phyloP scores from a whole-genome alignment of 1,140 invertebrate species.

The Pogonomyrmex barbatus region DNA sequence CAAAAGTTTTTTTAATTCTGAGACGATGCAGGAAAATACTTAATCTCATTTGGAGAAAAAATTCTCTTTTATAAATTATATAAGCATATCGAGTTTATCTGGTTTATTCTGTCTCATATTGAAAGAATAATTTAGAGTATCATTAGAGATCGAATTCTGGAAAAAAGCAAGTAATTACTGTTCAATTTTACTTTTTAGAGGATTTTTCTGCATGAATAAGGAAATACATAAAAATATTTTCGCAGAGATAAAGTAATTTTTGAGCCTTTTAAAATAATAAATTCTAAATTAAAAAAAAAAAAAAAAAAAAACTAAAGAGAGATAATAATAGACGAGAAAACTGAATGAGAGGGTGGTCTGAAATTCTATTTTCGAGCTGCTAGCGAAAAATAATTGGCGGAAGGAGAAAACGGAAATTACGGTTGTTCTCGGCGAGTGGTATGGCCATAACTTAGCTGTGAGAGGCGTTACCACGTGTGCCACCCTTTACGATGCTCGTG shows the following conservation, averaged over 20 bases:
- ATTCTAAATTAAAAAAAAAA: background rate
- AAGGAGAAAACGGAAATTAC: background rate
- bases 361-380: constrained; percentile 21
- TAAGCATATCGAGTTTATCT: background rate
- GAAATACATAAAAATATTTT: background rate
- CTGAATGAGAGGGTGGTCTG: background rate
- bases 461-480: constrained; percentile 11
- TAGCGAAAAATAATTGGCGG: constrained; percentile 47
- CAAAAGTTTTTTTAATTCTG: too few species aligned
- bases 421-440: constrained; percentile 13
- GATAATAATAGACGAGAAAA: background rate
- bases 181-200: background rate
- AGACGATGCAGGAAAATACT: too few species aligned
- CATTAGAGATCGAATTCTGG: background rate
- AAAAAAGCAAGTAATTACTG: background rate
- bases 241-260: background rate
- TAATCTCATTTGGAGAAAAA: too few species aligned
- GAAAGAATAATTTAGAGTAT: background rate
- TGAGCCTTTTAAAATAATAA: background rate
- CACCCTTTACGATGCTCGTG: constrained; percentile 45
- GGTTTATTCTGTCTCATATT: background rate
- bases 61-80: too few species aligned
- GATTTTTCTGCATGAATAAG: background rate
- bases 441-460: constrained; percentile 32
- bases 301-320: background rate